Base-by-base conservation (phyloP, 2,113 vertebrate genomes). In the Centropus unirufus region DNA sequence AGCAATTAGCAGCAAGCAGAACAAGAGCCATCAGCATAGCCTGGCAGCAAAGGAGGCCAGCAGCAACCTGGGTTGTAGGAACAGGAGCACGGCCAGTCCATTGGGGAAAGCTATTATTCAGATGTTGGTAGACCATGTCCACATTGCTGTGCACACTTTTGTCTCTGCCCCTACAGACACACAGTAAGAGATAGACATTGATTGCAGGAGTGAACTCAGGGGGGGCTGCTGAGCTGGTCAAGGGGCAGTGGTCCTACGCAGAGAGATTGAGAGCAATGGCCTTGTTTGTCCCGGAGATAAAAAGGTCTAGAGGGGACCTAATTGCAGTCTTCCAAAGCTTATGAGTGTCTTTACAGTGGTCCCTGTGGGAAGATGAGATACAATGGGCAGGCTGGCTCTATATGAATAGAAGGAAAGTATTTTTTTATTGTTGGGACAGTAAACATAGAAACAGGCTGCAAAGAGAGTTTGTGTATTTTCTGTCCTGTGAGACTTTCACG, bases 251-350 rank as follows among this genome's bases (percentile, higher is more conserved):
- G 27, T 12, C 14, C 5, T 7, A 1, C 20, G 17, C 52, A 36
- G 36, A 30, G 8, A 29, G 42, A 14, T 8, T 6, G 24, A 47
- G 39, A 66, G 52, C 44, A 46, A 27, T 4, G 58, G 18, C 14
- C 15, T 80, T 8, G 2, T 46, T 64, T 4, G 18, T 14, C 16
- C 34, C 63, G 67, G 7, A 51, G 62, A 27, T 42, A 26, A 14
- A 42, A 20, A 77, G 70, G 57, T 75, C 42, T 63, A n/a, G 17
- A 14, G 16, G 10, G 10, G 6, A 32, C 34, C n/a, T 54, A 20
- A 18, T 1, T 59, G 34, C 49, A 76, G 9, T 55, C 27, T 70
- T 44, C 11, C 63, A 44, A 2, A 0, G 1, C 36, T 24, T 22
- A 3, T 27, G 51, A 27, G n/a, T 39, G 20, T 67, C 27, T 4